Evolutionary conservation across 2,113 vertebrate species (phyloP).

Genomic region (Oncorhynchus kisutch): DNA sequence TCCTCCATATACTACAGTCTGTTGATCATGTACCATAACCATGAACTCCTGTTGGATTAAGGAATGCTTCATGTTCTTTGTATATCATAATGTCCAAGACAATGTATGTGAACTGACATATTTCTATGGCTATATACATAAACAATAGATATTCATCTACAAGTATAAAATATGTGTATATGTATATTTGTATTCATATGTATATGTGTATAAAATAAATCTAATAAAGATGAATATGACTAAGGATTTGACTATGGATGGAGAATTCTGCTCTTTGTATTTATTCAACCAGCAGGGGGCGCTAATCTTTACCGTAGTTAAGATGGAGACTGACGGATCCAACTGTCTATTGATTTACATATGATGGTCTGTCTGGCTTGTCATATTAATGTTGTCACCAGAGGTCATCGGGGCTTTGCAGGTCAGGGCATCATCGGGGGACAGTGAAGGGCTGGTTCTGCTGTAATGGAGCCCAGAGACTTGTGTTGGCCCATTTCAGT

Average conservation of each 20-base stretch:
- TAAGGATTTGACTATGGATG: no score
- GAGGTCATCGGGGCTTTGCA: no score
- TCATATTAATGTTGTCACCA: no score
- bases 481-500: no score
- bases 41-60: slow-evolving; percentile 32
- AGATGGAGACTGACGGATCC: background rate
- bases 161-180: slow-evolving; percentile 48
- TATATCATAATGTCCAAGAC: slow-evolving; percentile 48
- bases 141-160: slow-evolving; percentile 19
- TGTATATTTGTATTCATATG: slow-evolving; percentile 65
- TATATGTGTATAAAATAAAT: slow-evolving; percentile 53
- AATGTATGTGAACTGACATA: slow-evolving; percentile 32
- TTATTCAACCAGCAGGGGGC: background rate
- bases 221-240: slow-evolving; percentile 55
- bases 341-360: no score
- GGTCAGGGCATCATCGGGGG: no score
- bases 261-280: background rate
- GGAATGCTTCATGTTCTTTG: slow-evolving; percentile 52
- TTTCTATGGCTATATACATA: slow-evolving; percentile 31
- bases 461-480: no score
- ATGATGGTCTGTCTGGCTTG: no score
- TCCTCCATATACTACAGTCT: background rate
- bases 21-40: slow-evolving; percentile 1
- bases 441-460: no score
- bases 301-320: background rate